A percentile compares a stretch with the other conserved stretches of the same genome.
Conservation (phyloP, 2,797 vertebrate species). For the Cyprinella venusta region DNA sequence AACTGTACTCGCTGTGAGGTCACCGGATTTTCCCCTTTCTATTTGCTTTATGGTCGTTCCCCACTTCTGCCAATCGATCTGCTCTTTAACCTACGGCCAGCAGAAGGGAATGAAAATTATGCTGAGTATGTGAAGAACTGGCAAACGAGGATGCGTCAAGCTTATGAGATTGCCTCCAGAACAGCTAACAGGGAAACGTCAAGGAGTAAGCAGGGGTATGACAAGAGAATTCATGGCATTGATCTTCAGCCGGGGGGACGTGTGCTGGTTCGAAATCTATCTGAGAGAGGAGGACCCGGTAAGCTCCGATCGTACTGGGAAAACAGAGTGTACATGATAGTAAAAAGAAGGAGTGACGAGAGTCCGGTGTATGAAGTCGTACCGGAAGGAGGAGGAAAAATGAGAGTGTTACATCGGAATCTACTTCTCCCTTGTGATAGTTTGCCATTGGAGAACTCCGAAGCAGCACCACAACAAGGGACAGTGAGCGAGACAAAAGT, state of each 20-base stretch:
- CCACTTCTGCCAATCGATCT: too few relatives aligned
- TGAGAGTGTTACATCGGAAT: slow-evolving; percentile 46
- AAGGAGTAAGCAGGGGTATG: slow-evolving; percentile 22
- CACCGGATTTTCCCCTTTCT: too few relatives aligned
- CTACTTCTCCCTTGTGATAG: slow-evolving; percentile 56
- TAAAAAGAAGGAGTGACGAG: slow-evolving; percentile 26
- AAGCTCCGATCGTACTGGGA: slow-evolving; percentile 55
- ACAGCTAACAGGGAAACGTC: background rate
- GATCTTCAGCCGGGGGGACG: slow-evolving; percentile 10
- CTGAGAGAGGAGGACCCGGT: slow-evolving; percentile 34
- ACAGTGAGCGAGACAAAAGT: background rate
- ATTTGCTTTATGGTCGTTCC: too few relatives aligned
- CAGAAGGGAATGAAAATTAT: slow-evolving; percentile 33
- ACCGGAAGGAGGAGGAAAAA: slow-evolving; percentile 44
- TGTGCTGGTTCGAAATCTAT: slow-evolving; percentile 35
- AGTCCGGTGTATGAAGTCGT: slow-evolving; percentile 46
- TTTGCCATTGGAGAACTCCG: slow-evolving; percentile 19
- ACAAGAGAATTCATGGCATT: slow-evolving; percentile 28
- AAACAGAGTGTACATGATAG: slow-evolving; percentile 38
- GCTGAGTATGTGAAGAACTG: slow-evolving; percentile 22
- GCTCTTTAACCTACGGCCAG: slow-evolving; percentile 41
- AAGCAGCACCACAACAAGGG: background rate
- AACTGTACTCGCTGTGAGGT: too few relatives aligned
- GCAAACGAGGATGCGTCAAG: slow-evolving; percentile 10
- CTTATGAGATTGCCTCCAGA: slow-evolving; percentile 35